Evolutionary conservation across 2,113 vertebrate genomes (phyloP).

Genomic region (Lophura nycthemera): DNA sequence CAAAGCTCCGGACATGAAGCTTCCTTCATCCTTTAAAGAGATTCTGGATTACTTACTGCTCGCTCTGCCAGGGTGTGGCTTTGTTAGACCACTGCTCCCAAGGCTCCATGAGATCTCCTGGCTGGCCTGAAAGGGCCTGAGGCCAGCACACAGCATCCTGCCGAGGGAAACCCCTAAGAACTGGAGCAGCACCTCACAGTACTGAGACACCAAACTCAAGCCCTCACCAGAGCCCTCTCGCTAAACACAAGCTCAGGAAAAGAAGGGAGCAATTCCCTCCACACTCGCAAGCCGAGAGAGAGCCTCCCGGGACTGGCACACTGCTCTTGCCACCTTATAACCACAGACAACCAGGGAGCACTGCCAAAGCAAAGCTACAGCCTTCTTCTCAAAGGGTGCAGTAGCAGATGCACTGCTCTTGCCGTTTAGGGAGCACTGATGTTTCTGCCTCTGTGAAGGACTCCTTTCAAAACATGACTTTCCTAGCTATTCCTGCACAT

Average conservation of each 20-base stretch:
- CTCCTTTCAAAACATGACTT: conserved; percentile 12
- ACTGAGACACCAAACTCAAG: neutral
- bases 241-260: neutral
- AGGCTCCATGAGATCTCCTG: neutral
- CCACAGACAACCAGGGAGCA: neutral
- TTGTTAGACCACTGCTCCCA: neutral
- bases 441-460: neutral
- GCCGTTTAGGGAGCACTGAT: rapidly evolving
- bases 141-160: rapidly evolving
- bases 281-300: neutral
- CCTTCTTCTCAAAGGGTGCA: neutral
- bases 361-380: neutral
- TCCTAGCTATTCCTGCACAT: neutral
- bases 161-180: rapidly evolving
- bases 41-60: neutral
- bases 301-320: rapidly evolving
- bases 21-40: neutral
- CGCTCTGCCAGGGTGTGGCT: conserved; percentile 20
- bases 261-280: neutral
- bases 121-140: neutral
- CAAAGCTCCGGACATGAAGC: neutral
- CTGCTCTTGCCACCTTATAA: neutral
- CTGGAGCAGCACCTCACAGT: rapidly evolving
- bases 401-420: rapidly evolving
- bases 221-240: neutral